Base-by-base conservation (phyloP, 2,113 vertebrate species). In the Platysteira castanea region DNA sequence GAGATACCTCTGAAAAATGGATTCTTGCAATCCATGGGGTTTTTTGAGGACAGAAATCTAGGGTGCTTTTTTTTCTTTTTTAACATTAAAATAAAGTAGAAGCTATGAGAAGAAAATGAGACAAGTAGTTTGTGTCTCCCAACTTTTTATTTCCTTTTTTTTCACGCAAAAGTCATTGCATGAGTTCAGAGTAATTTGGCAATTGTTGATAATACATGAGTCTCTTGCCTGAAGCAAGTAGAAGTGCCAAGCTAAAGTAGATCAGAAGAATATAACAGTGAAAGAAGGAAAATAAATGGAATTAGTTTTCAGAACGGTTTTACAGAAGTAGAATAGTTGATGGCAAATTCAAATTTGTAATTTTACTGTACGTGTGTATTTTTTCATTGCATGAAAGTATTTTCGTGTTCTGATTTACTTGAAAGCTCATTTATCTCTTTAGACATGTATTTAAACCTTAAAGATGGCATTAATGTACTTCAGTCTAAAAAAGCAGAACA, bases 51-150 rank as follows among this genome's bases (percentile, higher is more conserved):
- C 35, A 60, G 84, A 87, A 78, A 46, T 42, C 15, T 24, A 8
- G 9, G 1, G 3, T 4, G 23, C 6, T 23, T 28, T 23, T 23
- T 18, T n/a, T 28, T 12, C 3, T 35, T 49, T 52, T 74, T 42
- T 15, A 74, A 61, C 49, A 73, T 75, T 94, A 90, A 84, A 82
- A 82, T 95, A 54, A 94, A 95, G n/a, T 41, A n/a, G 67, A 93
- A 93, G 41, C 47, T 73, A 56, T 67, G 47, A 89, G 16, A 78
- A 47, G 79, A 86, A 97, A 97, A 94, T 41, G 33, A 79, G 44
- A 78, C 33, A 50, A 83, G 65, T 60, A 95, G 85, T 80, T 94
- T 86, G 42, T 52, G n/a, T 41, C 61, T 87, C 80, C 35, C 69
- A 15, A 28, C 10, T 82, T 50, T 56, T 56, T 44, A 31, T 10